Evolutionary conservation across 2,888 invertebrate genomes (phyloP), one percentile per base, ranked within the genome.

Genomic region (Enchytraeus crypticus): DNA sequence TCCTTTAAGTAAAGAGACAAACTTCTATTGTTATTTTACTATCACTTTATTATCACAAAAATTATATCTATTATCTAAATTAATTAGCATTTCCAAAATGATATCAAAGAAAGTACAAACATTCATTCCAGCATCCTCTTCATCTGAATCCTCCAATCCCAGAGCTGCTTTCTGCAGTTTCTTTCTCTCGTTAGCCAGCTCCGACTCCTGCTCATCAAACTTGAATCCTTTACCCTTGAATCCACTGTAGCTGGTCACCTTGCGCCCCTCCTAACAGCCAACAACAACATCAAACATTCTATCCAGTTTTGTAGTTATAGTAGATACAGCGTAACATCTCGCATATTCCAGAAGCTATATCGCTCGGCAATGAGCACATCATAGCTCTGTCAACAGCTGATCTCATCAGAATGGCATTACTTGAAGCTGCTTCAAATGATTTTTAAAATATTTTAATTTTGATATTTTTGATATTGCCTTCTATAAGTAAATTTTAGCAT

Each of bases 141-240:
- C 97, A 71, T 97, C 97, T 0, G 95, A 95, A 79, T 98, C 97
- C 71, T 92, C 90, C 14, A 77, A 68, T 57, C 80, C 85, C 1
- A 96, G 83, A 0, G 97, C 96, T 1, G 96, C 93, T 77, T 97
- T 97, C 79, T 98, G 96, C 81, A 97, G 87, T 76, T 96, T 96
- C 82, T 95, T 96, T 79, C 92, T 89, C 74, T 96, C 96, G 64
- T 89, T 89, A 0, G 89, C 91, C 45, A 93, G 87, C 66, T 93
- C 92, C 0, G 96, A 95, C 82, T 99, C 98, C 1, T 90, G 90
- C 76, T 97, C 97, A 79, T 99, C 97, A 79, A 97, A 97, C 78
- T 97, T 97, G 80, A 95, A 98, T 18, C 95, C 89, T 83, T 93
- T 92, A 21, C 79, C 78, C 60, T 69, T 69, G 67, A 79, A 79